Conservation (phyloP, 2,113 vertebrate genomes). For the Puma concolor region DNA sequence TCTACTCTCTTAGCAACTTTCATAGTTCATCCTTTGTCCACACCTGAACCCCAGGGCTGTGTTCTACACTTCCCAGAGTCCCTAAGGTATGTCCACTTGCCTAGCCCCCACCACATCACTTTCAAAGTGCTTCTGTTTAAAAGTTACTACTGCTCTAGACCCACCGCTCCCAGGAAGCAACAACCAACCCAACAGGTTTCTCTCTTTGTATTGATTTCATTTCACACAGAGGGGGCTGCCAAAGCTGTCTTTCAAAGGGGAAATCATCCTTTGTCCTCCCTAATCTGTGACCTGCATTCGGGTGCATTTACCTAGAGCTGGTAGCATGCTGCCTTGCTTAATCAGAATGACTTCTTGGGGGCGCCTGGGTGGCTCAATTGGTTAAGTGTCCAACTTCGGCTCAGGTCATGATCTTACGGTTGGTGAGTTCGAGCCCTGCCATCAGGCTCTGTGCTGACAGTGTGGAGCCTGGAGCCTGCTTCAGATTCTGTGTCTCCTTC, state of each 20-base stretch:
- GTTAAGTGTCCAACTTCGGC: too few species aligned
- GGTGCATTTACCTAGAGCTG: neutral
- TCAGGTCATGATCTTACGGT: too few species aligned
- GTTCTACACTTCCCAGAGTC: neutral
- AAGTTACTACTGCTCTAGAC: neutral
- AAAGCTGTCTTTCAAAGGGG: neutral
- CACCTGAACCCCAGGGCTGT: neutral
- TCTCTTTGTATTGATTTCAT: neutral
- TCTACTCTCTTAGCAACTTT: neutral
- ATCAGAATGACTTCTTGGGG: neutral
- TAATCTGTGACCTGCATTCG: neutral
- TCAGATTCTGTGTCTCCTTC: too few species aligned
- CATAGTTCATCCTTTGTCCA: neutral
- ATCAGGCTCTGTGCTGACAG: too few species aligned
- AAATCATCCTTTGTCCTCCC: neutral
- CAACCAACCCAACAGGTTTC: neutral
- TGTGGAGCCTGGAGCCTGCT: too few species aligned
- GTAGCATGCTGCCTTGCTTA: neutral
- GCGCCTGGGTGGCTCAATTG: too few species aligned
- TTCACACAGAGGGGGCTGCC: neutral
- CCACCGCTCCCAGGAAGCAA: neutral
- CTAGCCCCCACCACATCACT: neutral
- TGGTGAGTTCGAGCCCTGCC: too few species aligned
- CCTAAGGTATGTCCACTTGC: neutral
- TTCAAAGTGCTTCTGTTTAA: slow-evolving; percentile 26